These are phyloP conservation scores for Microcebus murinus DNA, from an alignment of 2,113 vertebrate species.

Conservation along the genomic window DNA sequence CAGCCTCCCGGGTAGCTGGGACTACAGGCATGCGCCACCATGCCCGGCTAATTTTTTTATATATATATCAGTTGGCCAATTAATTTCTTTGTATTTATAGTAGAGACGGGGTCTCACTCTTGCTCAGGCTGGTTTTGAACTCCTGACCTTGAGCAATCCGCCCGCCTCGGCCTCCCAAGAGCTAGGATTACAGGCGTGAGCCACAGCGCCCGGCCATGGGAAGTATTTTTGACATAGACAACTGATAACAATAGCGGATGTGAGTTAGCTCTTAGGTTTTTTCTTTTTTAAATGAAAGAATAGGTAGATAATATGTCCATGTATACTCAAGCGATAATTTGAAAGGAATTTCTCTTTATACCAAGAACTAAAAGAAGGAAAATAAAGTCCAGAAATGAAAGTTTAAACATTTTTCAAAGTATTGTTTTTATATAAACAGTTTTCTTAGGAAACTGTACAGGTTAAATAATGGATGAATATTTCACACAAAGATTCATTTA, in stretches of 20 bases:
- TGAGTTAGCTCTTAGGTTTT: neutral
- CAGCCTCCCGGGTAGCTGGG: too few species aligned
- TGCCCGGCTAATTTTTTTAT: too few species aligned
- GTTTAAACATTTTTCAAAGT: constrained; percentile 22
- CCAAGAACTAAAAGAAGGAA: neutral
- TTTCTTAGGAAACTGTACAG: neutral
- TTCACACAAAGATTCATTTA: neutral
- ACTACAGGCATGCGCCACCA: too few species aligned
- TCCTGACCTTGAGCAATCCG: too few species aligned
- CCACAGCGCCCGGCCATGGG: too few species aligned
- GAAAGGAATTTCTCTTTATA: constrained; percentile 10
- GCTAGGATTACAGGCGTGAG: too few species aligned
- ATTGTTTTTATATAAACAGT: neutral
- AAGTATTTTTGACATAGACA: neutral
- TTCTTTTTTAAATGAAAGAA: neutral
- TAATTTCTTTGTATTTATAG: too few species aligned
- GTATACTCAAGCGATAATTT: neutral
- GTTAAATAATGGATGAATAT: neutral
- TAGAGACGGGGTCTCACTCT: too few species aligned
- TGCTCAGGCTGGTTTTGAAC: too few species aligned
- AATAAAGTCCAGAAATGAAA: neutral
- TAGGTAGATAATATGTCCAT: neutral
- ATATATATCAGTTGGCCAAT: too few species aligned
- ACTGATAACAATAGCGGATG: neutral
- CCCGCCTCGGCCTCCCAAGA: too few species aligned